phyloP scores from a whole-genome alignment of 1,140 invertebrate genomes.

The Drosophila sp. region DNA sequence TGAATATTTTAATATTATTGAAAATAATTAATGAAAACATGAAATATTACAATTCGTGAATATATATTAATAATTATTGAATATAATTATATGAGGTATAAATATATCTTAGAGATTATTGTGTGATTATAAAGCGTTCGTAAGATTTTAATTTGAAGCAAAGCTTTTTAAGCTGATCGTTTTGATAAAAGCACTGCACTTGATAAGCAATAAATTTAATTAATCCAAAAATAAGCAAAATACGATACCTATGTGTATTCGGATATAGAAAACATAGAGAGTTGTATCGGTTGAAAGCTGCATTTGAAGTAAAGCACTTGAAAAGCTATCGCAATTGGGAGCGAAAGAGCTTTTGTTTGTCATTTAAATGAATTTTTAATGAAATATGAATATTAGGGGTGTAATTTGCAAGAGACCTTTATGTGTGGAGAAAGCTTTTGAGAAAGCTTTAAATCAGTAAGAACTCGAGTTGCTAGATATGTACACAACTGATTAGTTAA shows the following conservation, averaged over 20 bases:
- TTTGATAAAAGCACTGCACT: constrained; percentile 18
- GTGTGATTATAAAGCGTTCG: constrained; percentile 59
- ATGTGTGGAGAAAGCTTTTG: background rate
- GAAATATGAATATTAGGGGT: background rate
- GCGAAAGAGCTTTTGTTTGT: constrained; percentile 20
- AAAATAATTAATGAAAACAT: constrained; percentile 3
- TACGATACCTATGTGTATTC: constrained; percentile 30
- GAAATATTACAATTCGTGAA: background rate
- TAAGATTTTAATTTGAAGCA: constrained; percentile 72
- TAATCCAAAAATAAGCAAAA: constrained; percentile 16
- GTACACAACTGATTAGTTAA: constrained; percentile 26
- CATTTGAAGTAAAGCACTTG: constrained; percentile 5
- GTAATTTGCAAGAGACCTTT: background rate
- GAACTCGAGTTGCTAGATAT: constrained; percentile 13
- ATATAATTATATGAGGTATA: background rate
- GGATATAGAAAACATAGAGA: constrained; percentile 14
- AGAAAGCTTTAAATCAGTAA: background rate
- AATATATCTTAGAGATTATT: constrained; percentile 31
- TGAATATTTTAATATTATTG: background rate
- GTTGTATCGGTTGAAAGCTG: constrained; percentile 22
- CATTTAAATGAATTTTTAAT: background rate
- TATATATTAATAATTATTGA: background rate
- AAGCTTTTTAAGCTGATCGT: constrained; percentile 42
- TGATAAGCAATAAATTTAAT: constrained; percentile 26
- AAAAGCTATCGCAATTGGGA: background rate